phyloP scores from a whole-genome alignment of 23 tunicate species.

The Halocynthia roretzi region DNA sequence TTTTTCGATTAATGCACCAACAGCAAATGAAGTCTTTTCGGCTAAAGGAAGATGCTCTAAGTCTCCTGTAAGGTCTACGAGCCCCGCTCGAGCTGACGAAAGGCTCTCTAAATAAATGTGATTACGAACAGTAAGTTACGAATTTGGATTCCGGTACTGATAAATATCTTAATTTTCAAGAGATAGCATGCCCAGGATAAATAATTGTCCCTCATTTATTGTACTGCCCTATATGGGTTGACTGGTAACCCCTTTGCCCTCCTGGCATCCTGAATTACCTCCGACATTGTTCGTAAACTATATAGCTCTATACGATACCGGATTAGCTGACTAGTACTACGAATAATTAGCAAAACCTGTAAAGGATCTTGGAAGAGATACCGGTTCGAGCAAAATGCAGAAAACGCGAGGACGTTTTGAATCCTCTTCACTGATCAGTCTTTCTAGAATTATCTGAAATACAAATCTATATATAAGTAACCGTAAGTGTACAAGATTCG shows the following conservation, averaged over 20 bases:
- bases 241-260: neutral
- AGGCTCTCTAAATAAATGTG: conserved; percentile 27
- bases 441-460: conserved; percentile 49
- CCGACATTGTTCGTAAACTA: no score
- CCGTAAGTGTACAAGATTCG: no score
- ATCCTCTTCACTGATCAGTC: conserved; percentile 26
- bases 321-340: neutral
- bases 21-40: conserved; percentile 67
- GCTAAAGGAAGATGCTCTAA: conserved; percentile 36
- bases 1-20: conserved; percentile 53
- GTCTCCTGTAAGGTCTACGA: conserved; percentile 60
- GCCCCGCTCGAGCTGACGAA: conserved; percentile 45
- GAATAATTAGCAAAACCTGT: conserved; percentile 23
- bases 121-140: no score
- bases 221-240: neutral
- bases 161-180: no score
- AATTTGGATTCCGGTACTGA: no score
- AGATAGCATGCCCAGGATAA: no score
- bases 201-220: no score
- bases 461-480: no score
- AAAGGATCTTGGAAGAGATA: conserved; percentile 38
- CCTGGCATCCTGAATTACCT: no score
- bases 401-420: conserved; percentile 45
- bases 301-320: neutral
- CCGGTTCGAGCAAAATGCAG: conserved; percentile 45